Percentiles rank a stretch among this genome's conserved stretches.
Conservation (phyloP, 2,797 vertebrate species). For the Todus mexicanus region DNA sequence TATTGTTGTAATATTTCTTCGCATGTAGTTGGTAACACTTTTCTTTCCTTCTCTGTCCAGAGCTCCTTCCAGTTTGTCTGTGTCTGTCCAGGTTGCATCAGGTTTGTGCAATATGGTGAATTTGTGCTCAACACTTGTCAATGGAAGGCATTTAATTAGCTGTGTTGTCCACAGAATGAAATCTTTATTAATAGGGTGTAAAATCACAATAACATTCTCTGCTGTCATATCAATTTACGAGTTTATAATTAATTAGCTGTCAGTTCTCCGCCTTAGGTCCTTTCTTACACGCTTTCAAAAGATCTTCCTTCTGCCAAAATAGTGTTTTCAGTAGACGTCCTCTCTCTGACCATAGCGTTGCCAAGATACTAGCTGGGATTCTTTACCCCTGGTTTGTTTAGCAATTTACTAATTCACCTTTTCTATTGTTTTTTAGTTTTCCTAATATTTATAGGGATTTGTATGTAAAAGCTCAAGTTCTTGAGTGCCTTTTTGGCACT, state of each 20-base stretch:
- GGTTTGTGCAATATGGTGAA: neutral
- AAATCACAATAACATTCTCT: neutral
- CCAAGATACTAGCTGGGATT: fast-evolving
- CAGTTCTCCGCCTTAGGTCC: neutral
- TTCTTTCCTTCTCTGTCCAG: neutral
- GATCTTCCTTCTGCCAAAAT: neutral
- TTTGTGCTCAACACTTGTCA: neutral
- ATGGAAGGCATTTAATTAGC: neutral
- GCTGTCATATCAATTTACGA: neutral
- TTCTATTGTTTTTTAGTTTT: neutral
- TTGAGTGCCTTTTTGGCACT: neutral
- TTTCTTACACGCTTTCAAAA: neutral
- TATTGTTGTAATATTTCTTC: neutral
- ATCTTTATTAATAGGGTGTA: neutral
- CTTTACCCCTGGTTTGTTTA: neutral
- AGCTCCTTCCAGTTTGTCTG: neutral
- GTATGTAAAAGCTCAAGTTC: neutral
- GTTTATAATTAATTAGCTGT: neutral
- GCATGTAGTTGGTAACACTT: fast-evolving
- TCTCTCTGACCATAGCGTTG: neutral
- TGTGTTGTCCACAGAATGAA: neutral
- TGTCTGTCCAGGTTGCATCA: neutral
- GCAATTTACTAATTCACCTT: neutral
- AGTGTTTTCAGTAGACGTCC: neutral
- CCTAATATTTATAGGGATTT: neutral